A percentile compares a stretch with the other conserved stretches of the same genome.
These are phyloP conservation scores for Grantiella picta DNA, from an alignment of 2,113 vertebrate genomes.

Conservation along the genomic window DNA sequence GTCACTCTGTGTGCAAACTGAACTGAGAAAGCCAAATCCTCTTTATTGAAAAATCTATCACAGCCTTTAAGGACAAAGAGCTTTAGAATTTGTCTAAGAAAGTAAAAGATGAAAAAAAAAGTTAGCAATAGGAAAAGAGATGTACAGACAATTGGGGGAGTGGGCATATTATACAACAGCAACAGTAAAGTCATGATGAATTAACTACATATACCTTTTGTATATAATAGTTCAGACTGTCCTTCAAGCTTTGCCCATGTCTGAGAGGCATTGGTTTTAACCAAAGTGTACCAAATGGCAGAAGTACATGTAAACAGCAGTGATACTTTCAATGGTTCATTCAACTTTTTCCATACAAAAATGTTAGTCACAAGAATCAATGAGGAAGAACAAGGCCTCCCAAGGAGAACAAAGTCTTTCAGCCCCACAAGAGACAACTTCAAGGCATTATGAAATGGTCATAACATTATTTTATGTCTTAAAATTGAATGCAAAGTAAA, in stretches of 20 bases:
- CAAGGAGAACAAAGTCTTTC: conserved; percentile 23
- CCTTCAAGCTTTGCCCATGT: background rate
- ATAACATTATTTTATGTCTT: conserved; percentile 15
- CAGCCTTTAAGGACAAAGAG: background rate
- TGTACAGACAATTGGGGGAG: background rate
- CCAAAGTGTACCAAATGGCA: background rate
- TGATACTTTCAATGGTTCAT: background rate
- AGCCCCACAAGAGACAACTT: background rate
- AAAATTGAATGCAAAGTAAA: conserved; percentile 9
- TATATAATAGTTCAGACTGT: background rate
- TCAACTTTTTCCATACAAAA: background rate
- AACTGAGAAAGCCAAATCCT: background rate
- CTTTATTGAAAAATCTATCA: background rate
- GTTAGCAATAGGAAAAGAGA: background rate
- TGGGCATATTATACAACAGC: background rate
- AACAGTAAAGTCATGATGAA: background rate
- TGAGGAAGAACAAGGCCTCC: background rate
- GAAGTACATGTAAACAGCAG: background rate
- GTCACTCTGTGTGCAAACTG: background rate
- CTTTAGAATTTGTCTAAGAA: background rate
- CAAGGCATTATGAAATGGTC: background rate
- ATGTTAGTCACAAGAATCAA: background rate
- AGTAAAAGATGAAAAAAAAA: background rate
- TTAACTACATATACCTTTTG: background rate
- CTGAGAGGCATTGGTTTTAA: background rate